phyloP scores from a whole-genome alignment of 2,888 invertebrate species.

The Carabus problematicus region DNA sequence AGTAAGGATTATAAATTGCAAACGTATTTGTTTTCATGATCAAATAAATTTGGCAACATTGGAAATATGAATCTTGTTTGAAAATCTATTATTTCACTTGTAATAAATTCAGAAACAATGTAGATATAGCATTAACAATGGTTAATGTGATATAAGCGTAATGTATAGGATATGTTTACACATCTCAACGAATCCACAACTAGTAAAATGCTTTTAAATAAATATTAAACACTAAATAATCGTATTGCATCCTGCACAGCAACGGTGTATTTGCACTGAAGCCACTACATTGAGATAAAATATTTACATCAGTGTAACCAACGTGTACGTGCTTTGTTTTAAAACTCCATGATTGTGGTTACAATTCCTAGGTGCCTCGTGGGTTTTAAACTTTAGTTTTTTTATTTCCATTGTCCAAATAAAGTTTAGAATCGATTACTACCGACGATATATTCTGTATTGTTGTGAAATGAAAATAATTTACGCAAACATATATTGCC shows the following conservation, averaged over 20 bases:
- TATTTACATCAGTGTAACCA: slow-evolving; percentile 12
- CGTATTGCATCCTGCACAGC: slow-evolving; percentile 4
- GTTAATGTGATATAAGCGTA: too few relatives aligned
- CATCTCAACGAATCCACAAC: background rate
- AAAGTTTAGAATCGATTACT: slow-evolving; percentile 8
- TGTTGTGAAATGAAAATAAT: slow-evolving; percentile 4
- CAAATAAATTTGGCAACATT: background rate
- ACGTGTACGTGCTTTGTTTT: background rate
- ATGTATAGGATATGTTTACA: too few relatives aligned
- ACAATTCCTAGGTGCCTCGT: background rate
- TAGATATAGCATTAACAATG: too few relatives aligned
- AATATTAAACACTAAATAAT: slow-evolving; percentile 2
- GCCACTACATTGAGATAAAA: background rate
- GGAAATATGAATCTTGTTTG: too few relatives aligned
- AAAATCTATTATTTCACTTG: too few relatives aligned
- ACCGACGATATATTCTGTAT: too few relatives aligned
- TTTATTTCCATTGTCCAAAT: slow-evolving; percentile 6
- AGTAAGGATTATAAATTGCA: background rate
- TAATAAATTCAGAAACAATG: too few relatives aligned
- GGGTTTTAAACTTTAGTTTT: background rate
- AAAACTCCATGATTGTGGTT: slow-evolving; percentile 19
- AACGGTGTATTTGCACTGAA: background rate
- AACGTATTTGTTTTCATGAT: background rate
- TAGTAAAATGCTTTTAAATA: background rate
- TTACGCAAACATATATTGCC: too few relatives aligned